These are phyloP conservation scores for Apis cerana DNA, from an alignment of 1,140 invertebrate genomes.

Conservation along the genomic window DNA sequence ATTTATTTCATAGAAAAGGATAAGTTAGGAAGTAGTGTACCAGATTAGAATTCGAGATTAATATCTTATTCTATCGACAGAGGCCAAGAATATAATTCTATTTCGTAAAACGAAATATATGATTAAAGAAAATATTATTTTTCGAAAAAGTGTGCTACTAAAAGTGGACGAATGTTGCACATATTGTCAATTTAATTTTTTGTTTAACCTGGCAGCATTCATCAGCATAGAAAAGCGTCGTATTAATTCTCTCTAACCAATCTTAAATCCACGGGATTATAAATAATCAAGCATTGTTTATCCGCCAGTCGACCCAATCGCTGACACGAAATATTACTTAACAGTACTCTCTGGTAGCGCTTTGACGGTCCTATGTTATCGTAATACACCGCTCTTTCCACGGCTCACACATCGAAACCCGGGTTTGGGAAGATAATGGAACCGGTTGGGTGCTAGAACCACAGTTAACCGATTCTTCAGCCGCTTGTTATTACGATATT, in stretches of 20 bases:
- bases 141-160: too few species aligned
- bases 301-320: background rate
- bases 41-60: too few species aligned
- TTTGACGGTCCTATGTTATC: constrained; percentile 18
- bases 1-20: too few species aligned
- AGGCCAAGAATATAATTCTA: too few species aligned
- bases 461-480: constrained; percentile 56
- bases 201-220: background rate
- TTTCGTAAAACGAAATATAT: too few species aligned
- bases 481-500: constrained; percentile 26
- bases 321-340: constrained; percentile 41
- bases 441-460: constrained; percentile 50
- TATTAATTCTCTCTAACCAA: background rate
- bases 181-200: too few species aligned
- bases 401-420: background rate
- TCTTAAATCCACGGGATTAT: background rate
- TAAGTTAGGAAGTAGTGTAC: too few species aligned
- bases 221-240: background rate
- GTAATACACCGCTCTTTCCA: background rate
- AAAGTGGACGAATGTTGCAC: too few species aligned
- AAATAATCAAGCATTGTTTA: constrained; percentile 8
- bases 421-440: constrained; percentile 27
- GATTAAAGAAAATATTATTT: too few species aligned
- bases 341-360: background rate
- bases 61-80: too few species aligned